These are phyloP conservation scores for Notodonta dromedarius DNA, from an alignment of 2,888 invertebrate species.

Conservation along the genomic window DNA sequence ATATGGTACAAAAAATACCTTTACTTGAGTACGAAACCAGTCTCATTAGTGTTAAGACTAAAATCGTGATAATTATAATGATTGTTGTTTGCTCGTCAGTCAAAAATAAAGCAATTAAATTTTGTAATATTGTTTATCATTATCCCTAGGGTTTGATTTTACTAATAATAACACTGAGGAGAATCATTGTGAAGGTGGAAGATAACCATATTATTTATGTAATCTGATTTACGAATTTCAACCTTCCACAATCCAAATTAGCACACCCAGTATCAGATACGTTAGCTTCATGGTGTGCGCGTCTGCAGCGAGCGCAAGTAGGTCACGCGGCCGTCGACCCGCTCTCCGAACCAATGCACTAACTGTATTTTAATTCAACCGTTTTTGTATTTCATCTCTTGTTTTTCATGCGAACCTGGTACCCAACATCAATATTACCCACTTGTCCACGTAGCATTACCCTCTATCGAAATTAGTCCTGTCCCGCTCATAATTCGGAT, in stretches of 20 bases:
- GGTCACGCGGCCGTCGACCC: conserved; percentile 53
- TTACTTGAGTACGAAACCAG: too few species aligned
- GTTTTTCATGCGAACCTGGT: conserved; percentile 25
- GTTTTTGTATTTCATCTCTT: conserved; percentile 32
- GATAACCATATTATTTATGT: background rate
- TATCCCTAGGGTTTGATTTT: background rate
- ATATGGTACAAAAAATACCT: too few species aligned
- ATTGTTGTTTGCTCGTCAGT: too few species aligned
- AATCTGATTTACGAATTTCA: background rate
- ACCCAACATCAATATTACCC: conserved; percentile 6
- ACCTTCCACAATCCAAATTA: background rate
- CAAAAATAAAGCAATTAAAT: too few species aligned
- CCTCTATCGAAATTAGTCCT: too few species aligned
- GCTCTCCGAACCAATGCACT: conserved; percentile 32
- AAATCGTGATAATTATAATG: too few species aligned
- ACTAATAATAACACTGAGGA: background rate
- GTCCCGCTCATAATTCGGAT: too few species aligned
- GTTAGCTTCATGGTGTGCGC: conserved; percentile 33
- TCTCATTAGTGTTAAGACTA: too few species aligned
- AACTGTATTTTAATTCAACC: conserved; percentile 37
- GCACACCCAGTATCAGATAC: conserved; percentile 4
- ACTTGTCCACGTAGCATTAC: background rate
- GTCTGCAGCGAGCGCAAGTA: conserved; percentile 46
- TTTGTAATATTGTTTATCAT: too few species aligned
- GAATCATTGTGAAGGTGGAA: background rate